Evolutionary conservation across 2,888 invertebrate species (phyloP).

Genomic region (Anticlea derivata): DNA sequence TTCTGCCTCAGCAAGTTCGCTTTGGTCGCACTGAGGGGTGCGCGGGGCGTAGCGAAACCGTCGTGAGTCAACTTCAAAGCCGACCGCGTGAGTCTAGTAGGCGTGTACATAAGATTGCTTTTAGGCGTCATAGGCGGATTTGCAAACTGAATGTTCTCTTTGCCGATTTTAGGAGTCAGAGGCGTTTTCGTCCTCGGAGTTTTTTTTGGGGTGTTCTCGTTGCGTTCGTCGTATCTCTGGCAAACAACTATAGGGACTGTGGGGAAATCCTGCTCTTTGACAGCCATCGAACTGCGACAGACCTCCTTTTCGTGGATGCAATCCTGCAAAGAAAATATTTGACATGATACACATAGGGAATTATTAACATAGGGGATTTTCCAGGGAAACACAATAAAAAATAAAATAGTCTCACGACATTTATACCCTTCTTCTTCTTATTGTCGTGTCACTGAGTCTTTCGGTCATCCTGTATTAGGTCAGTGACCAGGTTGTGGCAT

Average conservation of each 20-base stretch:
- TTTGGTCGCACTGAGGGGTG: conserved; percentile 68
- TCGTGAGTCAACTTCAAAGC: conserved; percentile 66
- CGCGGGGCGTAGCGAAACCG: conserved; percentile 71
- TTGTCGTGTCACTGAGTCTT: no score
- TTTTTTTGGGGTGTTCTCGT: conserved; percentile 58
- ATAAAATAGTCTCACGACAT: no score
- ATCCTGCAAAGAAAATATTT: conserved; percentile 63
- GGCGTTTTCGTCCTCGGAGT: conserved; percentile 51
- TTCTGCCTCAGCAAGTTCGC: conserved; percentile 62
- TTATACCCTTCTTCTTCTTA: no score
- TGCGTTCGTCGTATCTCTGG: conserved; percentile 44
- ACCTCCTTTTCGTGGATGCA: conserved; percentile 76
- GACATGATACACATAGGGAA: conserved; percentile 7
- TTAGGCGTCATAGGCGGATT: conserved; percentile 57
- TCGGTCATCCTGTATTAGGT: no score
- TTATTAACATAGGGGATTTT: no score
- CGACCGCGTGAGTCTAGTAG: conserved; percentile 68
- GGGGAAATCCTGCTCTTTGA: conserved; percentile 43
- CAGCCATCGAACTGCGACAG: conserved; percentile 80
- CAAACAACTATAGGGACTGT: conserved; percentile 44
- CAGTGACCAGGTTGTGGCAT: no score
- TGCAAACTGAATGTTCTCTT: conserved; percentile 63
- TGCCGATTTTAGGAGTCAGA: conserved; percentile 67
- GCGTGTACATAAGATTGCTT: conserved; percentile 58
- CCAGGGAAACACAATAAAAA: no score